Conservation (phyloP, 1,140 invertebrate species). For the Pantala flavescens region DNA sequence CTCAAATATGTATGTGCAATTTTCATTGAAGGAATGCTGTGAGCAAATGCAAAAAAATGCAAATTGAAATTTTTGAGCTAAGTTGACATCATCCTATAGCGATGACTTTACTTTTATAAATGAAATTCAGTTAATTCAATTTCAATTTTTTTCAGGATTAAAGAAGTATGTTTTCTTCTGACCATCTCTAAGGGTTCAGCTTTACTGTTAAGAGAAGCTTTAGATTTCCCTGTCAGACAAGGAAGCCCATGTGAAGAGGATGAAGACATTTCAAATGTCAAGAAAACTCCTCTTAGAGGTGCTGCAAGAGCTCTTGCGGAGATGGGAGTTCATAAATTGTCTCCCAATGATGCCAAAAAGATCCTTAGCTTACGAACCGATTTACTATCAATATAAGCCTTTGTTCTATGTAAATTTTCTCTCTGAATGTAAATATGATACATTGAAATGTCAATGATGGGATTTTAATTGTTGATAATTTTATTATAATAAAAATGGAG, state of each 20-base stretch:
- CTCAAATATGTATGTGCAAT: no score
- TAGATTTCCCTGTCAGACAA: slow-evolving; percentile 31
- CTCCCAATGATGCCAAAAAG: slow-evolving; percentile 42
- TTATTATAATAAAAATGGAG: no score
- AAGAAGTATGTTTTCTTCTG: slow-evolving; percentile 65
- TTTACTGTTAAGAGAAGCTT: slow-evolving; percentile 55
- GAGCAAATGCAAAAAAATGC: no score
- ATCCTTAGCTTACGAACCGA: slow-evolving; percentile 47
- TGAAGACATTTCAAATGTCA: slow-evolving; percentile 23
- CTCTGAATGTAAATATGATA: no score
- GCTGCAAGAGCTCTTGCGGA: slow-evolving; percentile 48
- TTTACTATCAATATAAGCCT: background rate
- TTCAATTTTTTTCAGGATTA: slow-evolving; percentile 47
- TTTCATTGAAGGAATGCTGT: no score
- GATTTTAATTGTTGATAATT: no score
- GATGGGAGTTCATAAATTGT: slow-evolving; percentile 49
- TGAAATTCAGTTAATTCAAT: background rate
- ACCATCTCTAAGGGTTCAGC: slow-evolving; percentile 66
- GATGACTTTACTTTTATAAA: no score
- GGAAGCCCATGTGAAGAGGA: slow-evolving; percentile 11
- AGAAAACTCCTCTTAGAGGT: slow-evolving; percentile 31
- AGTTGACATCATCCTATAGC: no score
- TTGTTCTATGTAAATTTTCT: no score
- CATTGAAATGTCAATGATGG: no score
- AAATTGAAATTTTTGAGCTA: no score